These are phyloP conservation scores for Crocuta crocuta DNA, from an alignment of 2,113 vertebrate species.

Conservation along the genomic window DNA sequence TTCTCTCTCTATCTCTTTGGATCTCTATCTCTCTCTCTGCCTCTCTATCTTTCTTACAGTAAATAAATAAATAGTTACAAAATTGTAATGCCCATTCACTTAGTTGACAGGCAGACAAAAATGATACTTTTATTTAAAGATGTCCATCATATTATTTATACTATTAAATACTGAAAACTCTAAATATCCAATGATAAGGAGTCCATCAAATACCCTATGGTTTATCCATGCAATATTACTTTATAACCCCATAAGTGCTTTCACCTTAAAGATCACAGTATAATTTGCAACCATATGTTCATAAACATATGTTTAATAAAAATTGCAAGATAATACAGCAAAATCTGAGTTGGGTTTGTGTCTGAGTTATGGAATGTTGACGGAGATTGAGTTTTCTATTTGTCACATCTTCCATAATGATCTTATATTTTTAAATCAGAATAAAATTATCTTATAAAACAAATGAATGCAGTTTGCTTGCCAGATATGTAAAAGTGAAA, in stretches of 20 bases:
- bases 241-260: not conserved
- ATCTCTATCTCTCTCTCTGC: too few species aligned
- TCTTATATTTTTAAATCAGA: not conserved
- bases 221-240: not conserved
- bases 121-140: not conserved
- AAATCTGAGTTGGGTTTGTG: not conserved
- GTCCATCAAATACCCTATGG: not conserved
- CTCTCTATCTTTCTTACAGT: too few species aligned
- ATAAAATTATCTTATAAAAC: slow-evolving; percentile 31
- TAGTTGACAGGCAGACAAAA: not conserved
- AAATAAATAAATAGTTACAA: too few species aligned
- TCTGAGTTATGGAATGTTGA: not conserved
- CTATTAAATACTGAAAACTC: not conserved
- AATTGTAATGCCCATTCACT: not conserved
- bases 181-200: not conserved
- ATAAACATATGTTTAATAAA: not conserved
- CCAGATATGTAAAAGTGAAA: not conserved
- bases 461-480: not conserved
- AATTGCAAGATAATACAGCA: not conserved
- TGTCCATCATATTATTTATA: not conserved
- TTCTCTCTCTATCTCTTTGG: too few species aligned
- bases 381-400: not conserved
- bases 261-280: not conserved
- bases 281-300: not conserved
- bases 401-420: not conserved